These are phyloP conservation scores for Ochropleura leucogaster DNA, from an alignment of 2,888 invertebrate species.

Conservation along the genomic window DNA sequence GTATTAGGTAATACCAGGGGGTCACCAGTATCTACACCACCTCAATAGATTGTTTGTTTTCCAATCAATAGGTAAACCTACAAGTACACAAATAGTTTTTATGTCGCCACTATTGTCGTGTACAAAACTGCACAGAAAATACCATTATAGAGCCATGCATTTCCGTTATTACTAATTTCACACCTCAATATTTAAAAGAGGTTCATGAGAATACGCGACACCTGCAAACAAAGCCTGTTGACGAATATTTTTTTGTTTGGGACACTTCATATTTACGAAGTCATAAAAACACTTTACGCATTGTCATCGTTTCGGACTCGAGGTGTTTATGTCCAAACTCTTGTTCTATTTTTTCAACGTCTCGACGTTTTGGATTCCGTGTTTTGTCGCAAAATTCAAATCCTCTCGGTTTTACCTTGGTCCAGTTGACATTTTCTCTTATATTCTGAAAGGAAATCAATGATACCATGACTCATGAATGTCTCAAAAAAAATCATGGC, in stretches of 20 bases:
- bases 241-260: slow-evolving; percentile 75
- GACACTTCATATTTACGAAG: slow-evolving; percentile 73
- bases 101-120: slow-evolving; percentile 32
- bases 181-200: slow-evolving; percentile 73
- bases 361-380: slow-evolving; percentile 59
- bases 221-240: slow-evolving; percentile 79
- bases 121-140: slow-evolving; percentile 28
- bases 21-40: slow-evolving; percentile 5
- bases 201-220: slow-evolving; percentile 77
- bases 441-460: background rate
- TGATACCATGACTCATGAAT: background rate
- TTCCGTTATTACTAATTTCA: slow-evolving; percentile 79
- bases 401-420: background rate
- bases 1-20: no score
- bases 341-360: slow-evolving; percentile 69
- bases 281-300: slow-evolving; percentile 84
- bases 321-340: slow-evolving; percentile 75
- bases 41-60: slow-evolving; percentile 44
- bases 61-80: slow-evolving; percentile 33
- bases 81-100: slow-evolving; percentile 32
- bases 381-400: background rate
- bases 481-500: background rate
- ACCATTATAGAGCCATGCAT: slow-evolving; percentile 45
- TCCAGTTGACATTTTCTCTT: background rate
- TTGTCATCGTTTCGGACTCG: slow-evolving; percentile 76